phyloP scores from a whole-genome alignment of 2,113 vertebrate genomes.

The Zootoca vivipara region DNA sequence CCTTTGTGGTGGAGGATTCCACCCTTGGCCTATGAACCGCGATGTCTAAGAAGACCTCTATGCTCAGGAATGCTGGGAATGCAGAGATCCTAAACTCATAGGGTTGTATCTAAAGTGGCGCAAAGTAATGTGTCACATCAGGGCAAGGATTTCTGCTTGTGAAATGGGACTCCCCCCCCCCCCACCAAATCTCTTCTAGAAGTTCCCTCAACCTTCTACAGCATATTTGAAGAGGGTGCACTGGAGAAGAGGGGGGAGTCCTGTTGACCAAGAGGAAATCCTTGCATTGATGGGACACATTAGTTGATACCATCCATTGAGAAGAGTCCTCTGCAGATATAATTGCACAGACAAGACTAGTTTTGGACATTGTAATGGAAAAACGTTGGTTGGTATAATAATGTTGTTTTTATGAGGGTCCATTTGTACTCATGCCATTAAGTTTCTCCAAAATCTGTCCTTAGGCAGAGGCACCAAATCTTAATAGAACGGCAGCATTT shows the following conservation, averaged over 20 bases:
- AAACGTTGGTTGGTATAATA: background rate
- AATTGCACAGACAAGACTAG: background rate
- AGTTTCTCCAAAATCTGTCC: background rate
- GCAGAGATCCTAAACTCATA: background rate
- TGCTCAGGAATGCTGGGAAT: background rate
- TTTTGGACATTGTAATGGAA: background rate
- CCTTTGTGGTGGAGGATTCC: background rate
- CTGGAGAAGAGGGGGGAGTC: too few relatives aligned
- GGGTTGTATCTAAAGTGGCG: background rate
- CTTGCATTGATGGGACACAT: too few relatives aligned
- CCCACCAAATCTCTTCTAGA: too few relatives aligned
- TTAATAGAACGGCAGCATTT: background rate
- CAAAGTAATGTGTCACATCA: too few relatives aligned
- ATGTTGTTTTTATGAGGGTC: background rate
- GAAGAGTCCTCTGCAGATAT: background rate
- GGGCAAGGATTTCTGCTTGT: too few relatives aligned
- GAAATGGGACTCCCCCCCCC: too few relatives aligned
- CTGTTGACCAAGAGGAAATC: too few relatives aligned
- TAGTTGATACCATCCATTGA: too few relatives aligned
- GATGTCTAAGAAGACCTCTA: background rate
- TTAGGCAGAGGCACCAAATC: background rate
- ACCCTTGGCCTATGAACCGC: background rate
- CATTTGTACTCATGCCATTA: background rate
- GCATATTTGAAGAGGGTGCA: too few relatives aligned
- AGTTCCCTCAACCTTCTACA: too few relatives aligned